Percentiles rank a stretch among this genome's conserved stretches.
Evolutionary conservation across 2,797 vertebrate genomes (phyloP).

Genomic region (Sebastes hubbsi): DNA sequence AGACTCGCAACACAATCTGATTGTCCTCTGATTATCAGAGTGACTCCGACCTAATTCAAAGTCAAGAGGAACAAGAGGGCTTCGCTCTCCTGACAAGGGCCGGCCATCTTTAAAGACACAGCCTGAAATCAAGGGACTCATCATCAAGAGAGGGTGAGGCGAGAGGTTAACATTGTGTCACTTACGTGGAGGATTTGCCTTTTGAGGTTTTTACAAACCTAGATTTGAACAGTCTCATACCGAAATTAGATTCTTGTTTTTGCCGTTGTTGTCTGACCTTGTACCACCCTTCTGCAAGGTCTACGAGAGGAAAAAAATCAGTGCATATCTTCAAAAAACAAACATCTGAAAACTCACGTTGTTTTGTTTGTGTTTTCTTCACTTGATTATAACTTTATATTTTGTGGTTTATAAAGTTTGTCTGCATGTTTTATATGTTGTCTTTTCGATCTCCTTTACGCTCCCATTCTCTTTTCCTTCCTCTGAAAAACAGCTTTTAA

Average conservation of each 20-base stretch:
- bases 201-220: neutral
- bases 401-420: neutral
- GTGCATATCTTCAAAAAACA: neutral
- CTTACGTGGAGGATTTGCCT: neutral
- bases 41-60: slow-evolving; percentile 51
- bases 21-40: slow-evolving; percentile 58
- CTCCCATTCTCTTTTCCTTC: neutral
- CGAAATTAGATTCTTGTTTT: neutral
- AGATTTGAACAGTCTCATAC: neutral
- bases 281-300: neutral
- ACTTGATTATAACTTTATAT: neutral
- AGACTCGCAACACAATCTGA: slow-evolving; percentile 53
- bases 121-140: slow-evolving; percentile 5
- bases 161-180: slow-evolving; percentile 10
- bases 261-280: neutral
- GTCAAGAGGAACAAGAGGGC: slow-evolving; percentile 45
- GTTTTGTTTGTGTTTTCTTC: neutral
- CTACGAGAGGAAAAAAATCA: neutral
- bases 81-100: slow-evolving; percentile 16
- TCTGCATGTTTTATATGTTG: neutral
- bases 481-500: neutral
- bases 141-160: slow-evolving; percentile 15
- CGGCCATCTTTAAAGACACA: slow-evolving; percentile 3
- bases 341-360: neutral
- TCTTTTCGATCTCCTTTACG: neutral